Conservation (phyloP, 2,797 vertebrate genomes). For the Coendou prehensilis region DNA sequence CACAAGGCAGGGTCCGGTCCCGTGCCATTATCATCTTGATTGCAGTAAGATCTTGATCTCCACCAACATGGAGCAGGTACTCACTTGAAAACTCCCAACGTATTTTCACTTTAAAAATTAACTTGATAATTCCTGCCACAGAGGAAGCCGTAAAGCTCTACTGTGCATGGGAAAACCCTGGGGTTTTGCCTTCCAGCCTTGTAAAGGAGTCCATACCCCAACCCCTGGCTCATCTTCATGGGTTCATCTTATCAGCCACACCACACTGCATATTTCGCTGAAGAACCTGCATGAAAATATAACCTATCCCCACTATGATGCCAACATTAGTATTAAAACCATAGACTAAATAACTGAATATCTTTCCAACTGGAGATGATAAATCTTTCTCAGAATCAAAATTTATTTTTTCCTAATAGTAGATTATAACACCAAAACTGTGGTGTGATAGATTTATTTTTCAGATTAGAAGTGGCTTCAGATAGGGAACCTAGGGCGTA, state of each 20-base stretch:
- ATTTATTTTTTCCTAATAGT: not conserved
- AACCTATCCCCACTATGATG: not conserved
- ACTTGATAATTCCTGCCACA: not conserved
- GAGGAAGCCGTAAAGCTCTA: not conserved
- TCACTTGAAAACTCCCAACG: not conserved
- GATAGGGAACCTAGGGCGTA: not conserved
- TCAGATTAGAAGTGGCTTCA: slow-evolving; percentile 41
- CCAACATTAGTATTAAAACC: not conserved
- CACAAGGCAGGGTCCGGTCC: not conserved
- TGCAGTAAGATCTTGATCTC: not conserved
- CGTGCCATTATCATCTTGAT: not conserved
- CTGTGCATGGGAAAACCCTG: not conserved
- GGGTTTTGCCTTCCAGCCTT: not conserved
- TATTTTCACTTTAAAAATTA: not conserved
- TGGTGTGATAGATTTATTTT: not conserved
- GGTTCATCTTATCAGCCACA: not conserved
- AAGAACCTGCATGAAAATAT: slow-evolving; percentile 1
- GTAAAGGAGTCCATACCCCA: not conserved
- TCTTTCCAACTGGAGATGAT: not conserved
- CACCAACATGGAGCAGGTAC: not conserved
- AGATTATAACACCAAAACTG: slow-evolving; percentile 11
- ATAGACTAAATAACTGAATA: not conserved
- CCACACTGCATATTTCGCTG: not conserved
- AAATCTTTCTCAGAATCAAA: slow-evolving; percentile 49
- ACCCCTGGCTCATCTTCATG: not conserved